Evolutionary conservation across 2,113 vertebrate species (phyloP), one percentile per base, ranked within the genome.

Genomic region (Oryzias celebensis): DNA sequence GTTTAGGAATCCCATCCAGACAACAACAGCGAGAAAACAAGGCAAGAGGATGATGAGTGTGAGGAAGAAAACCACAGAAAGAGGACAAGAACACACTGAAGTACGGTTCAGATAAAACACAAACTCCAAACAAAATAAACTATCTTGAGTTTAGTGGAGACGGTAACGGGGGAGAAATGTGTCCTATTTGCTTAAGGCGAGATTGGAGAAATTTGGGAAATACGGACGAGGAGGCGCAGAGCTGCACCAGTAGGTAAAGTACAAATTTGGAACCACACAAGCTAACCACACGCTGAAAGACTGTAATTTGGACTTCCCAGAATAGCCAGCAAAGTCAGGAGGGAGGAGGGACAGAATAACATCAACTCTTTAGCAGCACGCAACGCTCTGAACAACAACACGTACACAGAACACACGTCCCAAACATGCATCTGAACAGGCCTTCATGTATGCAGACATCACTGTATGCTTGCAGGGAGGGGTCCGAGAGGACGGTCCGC

Each of bases 241-340:
- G 83, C 61, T 65, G 76, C 71, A 84, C 77, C 70, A 78, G 81
- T 82, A 75, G 58, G 60, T 82, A 77, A 91, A 89, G 87, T 87
- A 87, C 88, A 90, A 89, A 89, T 90, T 82, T 86, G 82, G 88
- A 91, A 88, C 90, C 90, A 64, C 91, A 91, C 84, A 73, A 85
- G 87, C 86, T 82, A 71, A 90, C 91, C 90, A 82, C 91, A 89
- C 71, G 59, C 86, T 90, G 87, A 90, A 92, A 91, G 82, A 91
- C 90, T 93, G 79, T 93, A 91, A 93, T 93, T 93, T 91, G 85
- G 82, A 89, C 86, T 87, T 91, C 92, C 90, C 86, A 92, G 90
- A 92, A 93, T 92, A 92, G 92, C 83, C 79, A 61, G 87, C 83
- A 90, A 91, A 91, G 77, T 82, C 87, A 87, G 87, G 83, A 86